These are phyloP conservation scores for Nesoenas mayeri DNA, from an alignment of 2,113 vertebrate genomes.

Conservation along the genomic window DNA sequence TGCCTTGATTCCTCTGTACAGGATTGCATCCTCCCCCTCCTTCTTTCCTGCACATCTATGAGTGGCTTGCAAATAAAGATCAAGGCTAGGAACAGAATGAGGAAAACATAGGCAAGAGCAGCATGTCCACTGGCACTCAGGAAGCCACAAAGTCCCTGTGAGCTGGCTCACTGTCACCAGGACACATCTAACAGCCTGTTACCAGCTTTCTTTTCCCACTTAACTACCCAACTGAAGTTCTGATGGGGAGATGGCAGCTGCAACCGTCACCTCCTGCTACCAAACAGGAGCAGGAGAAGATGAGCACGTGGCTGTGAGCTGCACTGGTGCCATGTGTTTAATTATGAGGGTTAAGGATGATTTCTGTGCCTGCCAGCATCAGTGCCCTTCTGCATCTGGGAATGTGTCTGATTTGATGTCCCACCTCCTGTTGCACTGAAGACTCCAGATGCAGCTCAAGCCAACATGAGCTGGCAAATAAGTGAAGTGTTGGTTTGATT, in stretches of 20 bases:
- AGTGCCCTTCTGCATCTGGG: not conserved
- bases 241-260: not conserved
- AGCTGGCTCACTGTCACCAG: not conserved
- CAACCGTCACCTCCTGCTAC: not conserved
- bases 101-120: not conserved
- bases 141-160: not conserved
- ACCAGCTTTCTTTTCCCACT: not conserved
- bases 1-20: not conserved
- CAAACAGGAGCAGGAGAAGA: not conserved
- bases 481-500: not conserved
- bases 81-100: not conserved
- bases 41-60: not conserved
- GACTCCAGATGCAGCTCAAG: not conserved
- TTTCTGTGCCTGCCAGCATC: not conserved
- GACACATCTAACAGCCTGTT: rapidly evolving
- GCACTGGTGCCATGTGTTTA: not conserved
- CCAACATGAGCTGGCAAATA: not conserved
- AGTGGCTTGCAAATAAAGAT: not conserved
- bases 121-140: not conserved
- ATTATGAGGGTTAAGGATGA: not conserved
- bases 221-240: not conserved
- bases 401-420: not conserved
- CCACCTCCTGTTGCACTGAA: not conserved
- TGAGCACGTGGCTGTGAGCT: rapidly evolving
- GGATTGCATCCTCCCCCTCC: not conserved